These are phyloP conservation scores for Saccostrea cuccullata DNA, from an alignment of 1,140 invertebrate species.

Conservation along the genomic window DNA sequence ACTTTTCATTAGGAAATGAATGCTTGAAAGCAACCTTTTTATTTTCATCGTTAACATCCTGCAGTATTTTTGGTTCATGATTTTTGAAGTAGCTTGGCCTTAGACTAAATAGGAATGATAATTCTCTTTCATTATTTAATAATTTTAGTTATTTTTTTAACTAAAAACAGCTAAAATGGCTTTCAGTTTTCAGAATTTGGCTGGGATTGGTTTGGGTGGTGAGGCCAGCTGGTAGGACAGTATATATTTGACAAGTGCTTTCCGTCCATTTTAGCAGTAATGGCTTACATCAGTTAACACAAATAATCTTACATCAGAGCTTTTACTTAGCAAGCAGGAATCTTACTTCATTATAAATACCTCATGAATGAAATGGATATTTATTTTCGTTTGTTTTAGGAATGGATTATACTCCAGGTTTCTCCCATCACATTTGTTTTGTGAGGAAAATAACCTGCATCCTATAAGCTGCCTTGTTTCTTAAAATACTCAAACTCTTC, in stretches of 20 bases:
- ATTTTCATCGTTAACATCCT: neutral
- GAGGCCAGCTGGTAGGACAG: neutral
- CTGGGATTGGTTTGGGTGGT: neutral
- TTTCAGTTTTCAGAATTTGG: neutral
- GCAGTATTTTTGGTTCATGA: neutral
- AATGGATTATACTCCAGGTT: neutral
- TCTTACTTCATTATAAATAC: neutral
- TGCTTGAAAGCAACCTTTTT: neutral
- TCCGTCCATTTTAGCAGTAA: constrained; percentile 27
- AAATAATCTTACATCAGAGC: neutral
- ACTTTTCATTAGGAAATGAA: neutral
- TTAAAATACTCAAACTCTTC: neutral
- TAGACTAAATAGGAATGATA: neutral
- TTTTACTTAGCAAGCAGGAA: neutral
- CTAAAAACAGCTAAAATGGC: neutral
- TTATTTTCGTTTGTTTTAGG: neutral
- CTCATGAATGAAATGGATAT: neutral
- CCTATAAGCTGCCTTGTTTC: neutral
- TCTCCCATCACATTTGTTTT: neutral
- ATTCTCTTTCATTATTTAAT: neutral
- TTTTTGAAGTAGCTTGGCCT: neutral
- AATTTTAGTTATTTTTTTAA: neutral
- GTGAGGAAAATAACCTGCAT: neutral
- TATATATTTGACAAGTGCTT: neutral
- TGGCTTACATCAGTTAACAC: constrained; percentile 9